Base-by-base conservation (phyloP, 1,140 invertebrate species). In the Aphidius ervi region DNA sequence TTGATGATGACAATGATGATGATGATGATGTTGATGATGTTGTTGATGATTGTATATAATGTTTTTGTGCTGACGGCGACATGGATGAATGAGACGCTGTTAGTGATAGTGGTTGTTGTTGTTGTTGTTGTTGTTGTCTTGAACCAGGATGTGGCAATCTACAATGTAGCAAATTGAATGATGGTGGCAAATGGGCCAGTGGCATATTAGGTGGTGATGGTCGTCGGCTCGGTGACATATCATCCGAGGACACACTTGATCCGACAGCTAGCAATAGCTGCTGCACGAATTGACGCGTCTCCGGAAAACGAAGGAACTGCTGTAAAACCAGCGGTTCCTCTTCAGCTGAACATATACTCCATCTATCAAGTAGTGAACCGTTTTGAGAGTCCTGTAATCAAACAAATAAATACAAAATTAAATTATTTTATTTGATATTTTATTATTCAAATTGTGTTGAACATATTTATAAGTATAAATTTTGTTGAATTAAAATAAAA, bases 311-410 rank as follows among this genome's bases (percentile, higher is more conserved):
- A 57, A 93, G 84, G 81, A 93, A 93, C 82, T 93, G 91, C 78
- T 93, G 90, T 52, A 94, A 81, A 55, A 93, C 89, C 68, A 93
- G 82, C 68, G 89, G 87, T 77, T 94, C 92, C 81, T 93, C 91
- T 74, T 93, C 91, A 72, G 88, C 84, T 67, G 86, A 89, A 70
- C 89, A 88, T 74, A 93, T 87, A 65, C 85, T 87, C 91, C 91
- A 94, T 80, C 88, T 85, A 78, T 92, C 88, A 72, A 93, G 81
- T 64, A 89, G 82, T 70, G 81, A 86, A 67, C 90, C 88, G 66
- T 88, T 89, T 74, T 86, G 84, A 72, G 82, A 79, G 77, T 87
- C 84, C 86, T 88, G 78, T 2, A 76, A 79, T 65, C 68, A 72
- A 16, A 55, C 66, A 52, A 63, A 56, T 55, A 16, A 46, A 54